phyloP scores from a whole-genome alignment of 1,140 invertebrate genomes.

The Neodiprion fabricii region DNA sequence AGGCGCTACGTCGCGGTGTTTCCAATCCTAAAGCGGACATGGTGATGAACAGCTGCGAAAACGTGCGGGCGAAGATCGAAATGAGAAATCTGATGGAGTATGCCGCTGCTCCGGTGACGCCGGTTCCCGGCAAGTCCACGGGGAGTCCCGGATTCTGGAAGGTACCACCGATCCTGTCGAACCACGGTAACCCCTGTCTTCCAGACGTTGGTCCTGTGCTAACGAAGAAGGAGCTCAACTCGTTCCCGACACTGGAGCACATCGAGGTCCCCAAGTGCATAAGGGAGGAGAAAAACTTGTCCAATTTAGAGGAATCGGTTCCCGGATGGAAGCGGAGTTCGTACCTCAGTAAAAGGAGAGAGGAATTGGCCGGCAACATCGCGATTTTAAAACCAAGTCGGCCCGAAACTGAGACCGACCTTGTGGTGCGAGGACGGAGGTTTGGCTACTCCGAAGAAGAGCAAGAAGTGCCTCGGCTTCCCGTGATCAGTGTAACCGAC shows the following conservation, averaged over 20 bases:
- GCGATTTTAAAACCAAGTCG: constrained; percentile 24
- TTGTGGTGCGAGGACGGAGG: constrained; percentile 28
- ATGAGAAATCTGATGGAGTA: constrained; percentile 42
- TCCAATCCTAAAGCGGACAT: constrained; percentile 46
- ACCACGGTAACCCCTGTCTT: constrained; percentile 15
- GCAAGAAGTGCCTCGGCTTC: constrained; percentile 8
- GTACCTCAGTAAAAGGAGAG: constrained; percentile 28
- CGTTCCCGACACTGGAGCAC: constrained; percentile 46
- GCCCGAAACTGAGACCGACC: constrained; percentile 20
- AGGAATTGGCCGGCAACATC: constrained; percentile 29
- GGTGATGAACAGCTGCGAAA: constrained; percentile 46
- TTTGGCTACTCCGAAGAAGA: neutral
- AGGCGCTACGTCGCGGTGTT: constrained; percentile 19
- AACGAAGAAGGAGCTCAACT: constrained; percentile 27
- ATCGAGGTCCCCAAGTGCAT: constrained; percentile 54
- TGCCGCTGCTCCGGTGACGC: constrained; percentile 44
- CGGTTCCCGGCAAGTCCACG: constrained; percentile 36
- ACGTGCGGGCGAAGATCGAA: constrained; percentile 38
- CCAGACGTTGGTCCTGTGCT: constrained; percentile 24
- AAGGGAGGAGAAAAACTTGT: constrained; percentile 40
- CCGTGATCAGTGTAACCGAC: constrained; percentile 29
- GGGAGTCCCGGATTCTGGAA: constrained; percentile 46
- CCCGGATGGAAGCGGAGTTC: constrained; percentile 28
- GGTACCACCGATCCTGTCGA: constrained; percentile 23
- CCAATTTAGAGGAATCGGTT: neutral